These are phyloP conservation scores for Caretta caretta DNA, from an alignment of 2,113 vertebrate genomes.

Conservation along the genomic window DNA sequence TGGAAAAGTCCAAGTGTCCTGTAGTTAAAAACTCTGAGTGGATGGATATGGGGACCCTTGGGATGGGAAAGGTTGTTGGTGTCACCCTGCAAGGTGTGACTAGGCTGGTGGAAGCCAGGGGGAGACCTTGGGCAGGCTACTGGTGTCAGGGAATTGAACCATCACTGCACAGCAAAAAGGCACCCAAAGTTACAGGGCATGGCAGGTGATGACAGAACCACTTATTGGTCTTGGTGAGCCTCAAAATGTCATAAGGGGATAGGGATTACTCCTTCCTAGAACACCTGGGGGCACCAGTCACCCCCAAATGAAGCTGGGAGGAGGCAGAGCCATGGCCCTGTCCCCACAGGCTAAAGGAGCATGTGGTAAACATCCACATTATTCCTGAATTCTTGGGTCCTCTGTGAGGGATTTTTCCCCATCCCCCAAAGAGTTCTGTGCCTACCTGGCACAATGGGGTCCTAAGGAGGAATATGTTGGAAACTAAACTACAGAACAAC, in stretches of 20 bases:
- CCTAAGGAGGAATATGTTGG: not conserved
- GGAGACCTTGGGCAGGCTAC: too few relatives aligned
- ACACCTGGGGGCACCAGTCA: not conserved
- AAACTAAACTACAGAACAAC: not conserved
- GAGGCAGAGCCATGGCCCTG: not conserved
- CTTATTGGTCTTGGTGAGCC: not conserved
- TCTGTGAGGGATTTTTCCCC: not conserved
- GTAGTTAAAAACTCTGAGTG: not conserved
- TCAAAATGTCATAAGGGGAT: not conserved
- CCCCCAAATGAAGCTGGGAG: not conserved
- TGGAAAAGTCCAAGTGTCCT: not conserved
- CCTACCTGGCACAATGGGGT: not conserved
- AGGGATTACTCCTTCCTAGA: not conserved
- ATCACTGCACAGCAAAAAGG: not conserved
- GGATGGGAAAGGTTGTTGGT: not conserved
- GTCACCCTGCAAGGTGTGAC: not conserved
- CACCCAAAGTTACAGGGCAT: not conserved
- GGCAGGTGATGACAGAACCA: not conserved
- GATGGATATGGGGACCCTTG: not conserved
- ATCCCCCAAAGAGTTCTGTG: not conserved
- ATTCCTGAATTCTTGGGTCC: not conserved
- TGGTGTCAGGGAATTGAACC: not conserved
- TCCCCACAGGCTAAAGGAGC: not conserved
- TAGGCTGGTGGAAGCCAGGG: not conserved
- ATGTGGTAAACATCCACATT: not conserved